Evolutionary conservation across 2,888 invertebrate species (phyloP), one percentile per base, ranked within the genome.

Genomic region (Mellilla xanthometata): DNA sequence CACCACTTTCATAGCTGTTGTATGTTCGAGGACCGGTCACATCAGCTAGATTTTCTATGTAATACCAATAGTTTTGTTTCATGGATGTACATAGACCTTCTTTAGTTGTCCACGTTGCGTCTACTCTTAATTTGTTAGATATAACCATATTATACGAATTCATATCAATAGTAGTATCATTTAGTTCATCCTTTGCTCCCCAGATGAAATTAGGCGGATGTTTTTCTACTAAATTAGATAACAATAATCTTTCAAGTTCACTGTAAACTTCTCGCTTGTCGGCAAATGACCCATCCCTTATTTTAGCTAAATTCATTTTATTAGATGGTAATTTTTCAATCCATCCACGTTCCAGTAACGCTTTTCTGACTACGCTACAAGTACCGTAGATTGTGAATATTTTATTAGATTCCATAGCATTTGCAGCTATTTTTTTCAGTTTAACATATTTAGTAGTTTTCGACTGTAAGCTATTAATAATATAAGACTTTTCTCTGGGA

Each of bases 11-110:
- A 31, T 80, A 86, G 35, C 93, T 88, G 58, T 91, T 91, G 68
- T 94, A 95, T 39, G 94, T 93, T 2, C 96, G 91, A 0, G 96
- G 96, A 66, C 92, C 93, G 41, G 92, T 91, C 26, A 94, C 92
- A 60, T 92, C 91, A 0, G 94, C 91, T 30, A 93, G 83, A 7
- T 89, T 83, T 56, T 90, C 88, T 39, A 91, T 92, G 62, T 91
- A 89, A 65, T 91, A 91, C 94, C 94, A 94, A 64, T 93, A 91
- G 40, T 92, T 89, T 33, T 90, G 83, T 66, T 92, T 91, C 61
- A 93, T 78, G 5, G 91, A 87, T 8, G 90, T 84, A 58, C 92
- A 91, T 52, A 90, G 60, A 1, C 90, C 90, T 56, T 87, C 81
- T 62, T 90, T 90, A 0, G 86, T 66, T 2, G 89, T 82, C 83